phyloP scores from a whole-genome alignment of 1,140 invertebrate species.

The Zeugodacus cucurbitae region DNA sequence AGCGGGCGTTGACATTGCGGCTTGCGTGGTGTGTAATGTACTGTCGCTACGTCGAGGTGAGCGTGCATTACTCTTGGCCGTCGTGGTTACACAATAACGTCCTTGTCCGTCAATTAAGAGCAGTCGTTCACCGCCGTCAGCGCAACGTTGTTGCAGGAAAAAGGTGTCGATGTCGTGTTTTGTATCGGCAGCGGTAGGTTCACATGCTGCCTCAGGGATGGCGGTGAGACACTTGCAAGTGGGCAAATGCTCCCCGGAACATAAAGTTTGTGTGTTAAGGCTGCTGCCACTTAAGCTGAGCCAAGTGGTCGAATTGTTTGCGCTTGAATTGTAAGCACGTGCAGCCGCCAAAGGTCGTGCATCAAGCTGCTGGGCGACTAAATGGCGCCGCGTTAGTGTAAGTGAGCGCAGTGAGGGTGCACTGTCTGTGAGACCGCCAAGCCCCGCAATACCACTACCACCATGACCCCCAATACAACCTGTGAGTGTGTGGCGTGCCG shows the following conservation, averaged over 20 bases:
- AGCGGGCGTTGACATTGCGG: background rate
- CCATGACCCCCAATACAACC: conserved; percentile 65
- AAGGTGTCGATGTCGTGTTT: conserved; percentile 40
- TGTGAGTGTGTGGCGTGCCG: conserved; percentile 67
- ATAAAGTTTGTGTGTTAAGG: conserved; percentile 48
- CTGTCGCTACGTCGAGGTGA: background rate
- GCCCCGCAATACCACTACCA: conserved; percentile 70
- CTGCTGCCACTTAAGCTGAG: conserved; percentile 56
- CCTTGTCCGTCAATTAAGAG: conserved; percentile 38
- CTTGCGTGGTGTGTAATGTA: background rate
- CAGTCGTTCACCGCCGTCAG: conserved; percentile 30
- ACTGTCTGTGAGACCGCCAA: conserved; percentile 70
- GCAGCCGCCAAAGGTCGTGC: conserved; percentile 49
- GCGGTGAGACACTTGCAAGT: conserved; percentile 61
- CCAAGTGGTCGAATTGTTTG: conserved; percentile 49
- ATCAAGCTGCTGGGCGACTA: conserved; percentile 61
- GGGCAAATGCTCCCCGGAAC: conserved; percentile 46
- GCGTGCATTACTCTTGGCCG: background rate
- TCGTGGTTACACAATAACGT: conserved; percentile 40
- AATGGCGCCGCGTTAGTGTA: conserved; percentile 65
- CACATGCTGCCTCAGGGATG: conserved; percentile 57
- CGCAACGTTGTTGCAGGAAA: conserved; percentile 42
- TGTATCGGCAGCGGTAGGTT: conserved; percentile 38
- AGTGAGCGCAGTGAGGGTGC: conserved; percentile 70
- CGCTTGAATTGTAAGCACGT: conserved; percentile 47